Evolutionary conservation across 2,888 invertebrate species (phyloP).

Genomic region (Caenorhabditis becei): DNA sequence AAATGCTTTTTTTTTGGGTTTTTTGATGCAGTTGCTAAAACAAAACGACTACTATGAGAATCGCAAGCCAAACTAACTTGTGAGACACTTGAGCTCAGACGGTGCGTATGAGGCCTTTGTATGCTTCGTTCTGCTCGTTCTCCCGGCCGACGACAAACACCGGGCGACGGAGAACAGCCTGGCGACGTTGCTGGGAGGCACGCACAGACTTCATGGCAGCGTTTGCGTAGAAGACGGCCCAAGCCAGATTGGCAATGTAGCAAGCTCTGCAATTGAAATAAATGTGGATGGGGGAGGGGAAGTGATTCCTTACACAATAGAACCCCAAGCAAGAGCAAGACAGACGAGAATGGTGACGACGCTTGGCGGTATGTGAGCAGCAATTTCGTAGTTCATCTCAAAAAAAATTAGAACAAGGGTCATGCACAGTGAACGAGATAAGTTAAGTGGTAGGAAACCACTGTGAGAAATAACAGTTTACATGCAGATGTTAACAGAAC

Average conservation of each 20-base stretch:
- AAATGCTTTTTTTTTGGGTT: not conserved
- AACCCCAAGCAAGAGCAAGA: slow-evolving; percentile 17
- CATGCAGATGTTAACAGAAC: not conserved
- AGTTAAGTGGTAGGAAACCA: not conserved
- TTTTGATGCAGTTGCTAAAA: not conserved
- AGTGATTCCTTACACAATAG: slow-evolving; percentile 17
- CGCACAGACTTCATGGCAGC: not conserved
- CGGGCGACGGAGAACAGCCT: slow-evolving; percentile 1
- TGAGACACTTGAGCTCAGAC: slow-evolving; percentile 1
- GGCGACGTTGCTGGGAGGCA: not conserved
- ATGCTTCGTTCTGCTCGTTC: not conserved
- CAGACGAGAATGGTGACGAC: slow-evolving; percentile 16
- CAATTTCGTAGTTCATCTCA: slow-evolving; percentile 15
- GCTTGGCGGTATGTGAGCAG: slow-evolving; percentile 1
- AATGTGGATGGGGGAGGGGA: too few species aligned
- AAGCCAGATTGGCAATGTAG: slow-evolving; percentile 31
- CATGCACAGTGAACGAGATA: not conserved
- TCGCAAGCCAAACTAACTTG: not conserved
- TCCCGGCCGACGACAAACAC: slow-evolving; percentile 12
- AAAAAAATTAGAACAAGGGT: not conserved
- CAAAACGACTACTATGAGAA: too few species aligned
- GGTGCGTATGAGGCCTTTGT: slow-evolving; percentile 4
- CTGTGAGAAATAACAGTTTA: not conserved
- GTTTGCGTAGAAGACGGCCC: slow-evolving; percentile 26
- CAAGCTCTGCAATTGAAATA: slow-evolving; percentile 20